Base-by-base conservation (phyloP, 1,140 invertebrate genomes). In the Drosophila virilis region DNA sequence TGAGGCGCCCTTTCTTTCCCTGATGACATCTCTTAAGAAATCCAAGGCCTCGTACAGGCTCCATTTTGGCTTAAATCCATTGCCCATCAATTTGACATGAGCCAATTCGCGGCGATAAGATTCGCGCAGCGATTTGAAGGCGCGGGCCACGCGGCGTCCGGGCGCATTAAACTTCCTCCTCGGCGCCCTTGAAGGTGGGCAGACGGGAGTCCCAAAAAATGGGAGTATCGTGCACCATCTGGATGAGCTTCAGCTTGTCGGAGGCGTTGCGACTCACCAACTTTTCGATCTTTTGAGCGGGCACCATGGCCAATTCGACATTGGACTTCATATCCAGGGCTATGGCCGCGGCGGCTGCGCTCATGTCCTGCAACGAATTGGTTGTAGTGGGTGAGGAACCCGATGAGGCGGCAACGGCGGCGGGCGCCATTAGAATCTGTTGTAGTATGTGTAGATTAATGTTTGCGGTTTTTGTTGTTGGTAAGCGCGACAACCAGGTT, bases 161-260 rank as follows among this genome's bases (percentile, higher is more conserved):
- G 91, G 90, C 54, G 91, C 84, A 89, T 88, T 91, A 65, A 92
- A 92, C 73, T 92, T 92, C 91, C 55, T 92, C 91, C 70, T 92
- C 91, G 77, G 91, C 91, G n/a, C 91, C 91, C 66, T 92, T 92
- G 22, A 92, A 92, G 42, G 91, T 92, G n/a, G 91, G 91, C n/a
- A 92, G 52, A 8, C 91, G 91, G 0, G 91, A 92, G 51, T 92
- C 91, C 91, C 91, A 92, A 17, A 92, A 65, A 13, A 92, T 92
- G 33, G 90, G 91, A 61, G 91, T 91, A 38, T 92, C 84, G 45
- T 92, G 90, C n/a, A 92, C 91, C 91, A 92, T 92, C 62, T 90
- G 88, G 32, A 92, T 92, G 28, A 92, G 91, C 52, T 90, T 91
- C 32, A 92, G 54, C 51, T 92, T 92, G 66, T 92, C 91, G 54